Percentiles rank a stretch among this genome's conserved stretches.
phyloP scores from a whole-genome alignment of 2,888 invertebrate genomes.

The Pachymerium ferrugineum region DNA sequence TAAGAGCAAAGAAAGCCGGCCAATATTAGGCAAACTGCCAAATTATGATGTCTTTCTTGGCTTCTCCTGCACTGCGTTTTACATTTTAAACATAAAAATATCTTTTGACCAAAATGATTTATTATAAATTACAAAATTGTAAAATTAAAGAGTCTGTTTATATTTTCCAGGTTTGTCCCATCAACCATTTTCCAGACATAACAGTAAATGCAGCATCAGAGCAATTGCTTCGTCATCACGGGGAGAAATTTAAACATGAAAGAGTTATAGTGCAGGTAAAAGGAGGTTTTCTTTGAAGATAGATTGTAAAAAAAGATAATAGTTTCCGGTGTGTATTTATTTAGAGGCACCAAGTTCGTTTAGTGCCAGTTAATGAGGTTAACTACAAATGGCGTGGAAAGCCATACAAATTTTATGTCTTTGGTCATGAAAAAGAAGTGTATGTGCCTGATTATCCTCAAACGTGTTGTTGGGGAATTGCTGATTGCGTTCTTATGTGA shows the following conservation, averaged over 20 bases:
- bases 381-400: slow-evolving; percentile 44
- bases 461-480: slow-evolving; percentile 46
- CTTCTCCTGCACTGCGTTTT: no score
- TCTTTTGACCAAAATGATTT: no score
- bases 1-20: no score
- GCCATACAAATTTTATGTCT: slow-evolving; percentile 44
- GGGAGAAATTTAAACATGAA: slow-evolving; percentile 1
- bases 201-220: background rate
- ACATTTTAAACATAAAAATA: no score
- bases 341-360: slow-evolving; percentile 46
- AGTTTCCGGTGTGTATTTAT: slow-evolving; percentile 35
- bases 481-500: background rate
- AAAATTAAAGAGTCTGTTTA: no score
- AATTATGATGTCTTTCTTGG: no score
- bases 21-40: no score
- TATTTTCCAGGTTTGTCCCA: background rate
- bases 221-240: slow-evolving; percentile 14
- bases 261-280: slow-evolving; percentile 14
- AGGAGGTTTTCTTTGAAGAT: background rate
- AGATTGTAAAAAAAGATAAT: background rate
- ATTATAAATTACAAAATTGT: no score
- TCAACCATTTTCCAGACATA: slow-evolving; percentile 24
- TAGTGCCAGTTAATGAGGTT: slow-evolving; percentile 46
- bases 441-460: slow-evolving; percentile 47
- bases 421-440: slow-evolving; percentile 46